Base-by-base conservation (phyloP, 2,888 invertebrate genomes). In the Parnassius glacialis region DNA sequence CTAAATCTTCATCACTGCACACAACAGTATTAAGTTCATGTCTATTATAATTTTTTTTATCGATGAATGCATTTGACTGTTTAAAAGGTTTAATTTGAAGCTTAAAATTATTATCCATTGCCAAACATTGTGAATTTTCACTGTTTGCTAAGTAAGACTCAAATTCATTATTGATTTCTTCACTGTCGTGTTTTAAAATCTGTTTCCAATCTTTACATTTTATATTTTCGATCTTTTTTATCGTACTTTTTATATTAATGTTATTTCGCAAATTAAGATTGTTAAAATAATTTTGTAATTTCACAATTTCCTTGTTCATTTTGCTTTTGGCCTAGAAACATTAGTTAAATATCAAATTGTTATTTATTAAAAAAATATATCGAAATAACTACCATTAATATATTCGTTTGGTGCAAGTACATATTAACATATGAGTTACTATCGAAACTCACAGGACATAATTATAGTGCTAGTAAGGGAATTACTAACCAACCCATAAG, bases 211-310 rank as follows among this genome's bases (percentile, higher is more conserved):
- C 25, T 11, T 74, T 74, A 34, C 70, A 63, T 61, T 74, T 75
- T 55, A 71, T 63, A 20, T 68, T 66, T 55, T 69, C 68, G 9
- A 64, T 63, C 59, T 55, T 64, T 54, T 73, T 66, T 52, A 54
- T 65, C 68, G 51, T 70, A 65, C 52, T 63, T 73, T 82, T 85
- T 57, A 85, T 69, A 61, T 78, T 74, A 5, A 83, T 67, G 65
- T 79, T 71, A 71, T 85, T 87, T 72, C 77, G 84, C 20, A 85
- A 70, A 72, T 87, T 80, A 20, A 78, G 75, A 58, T 76, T 81
- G 43, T 79, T 74, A 61, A 83, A 86, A 16, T 73, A 75, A 60
- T 80, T 76, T n/a, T 79, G 80, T 58, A 87, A 71, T 72, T 85
- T 85, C 1, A 74, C 71, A 51, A 88, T 79, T 73, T 87, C 84